Conservation (phyloP, 2,888 invertebrate genomes). For the Luperina testacea region DNA sequence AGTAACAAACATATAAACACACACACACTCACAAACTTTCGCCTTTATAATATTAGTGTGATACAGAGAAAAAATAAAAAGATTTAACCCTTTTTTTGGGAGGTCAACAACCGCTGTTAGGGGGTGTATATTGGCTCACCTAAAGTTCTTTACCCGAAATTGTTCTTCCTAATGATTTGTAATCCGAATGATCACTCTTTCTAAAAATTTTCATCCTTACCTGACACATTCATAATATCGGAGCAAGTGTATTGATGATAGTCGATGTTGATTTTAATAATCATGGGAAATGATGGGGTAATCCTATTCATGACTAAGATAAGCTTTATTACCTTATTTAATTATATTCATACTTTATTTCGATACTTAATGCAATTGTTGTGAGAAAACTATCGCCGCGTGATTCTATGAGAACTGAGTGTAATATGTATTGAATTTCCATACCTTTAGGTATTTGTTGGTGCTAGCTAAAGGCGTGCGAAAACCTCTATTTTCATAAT, state of each 20-base stretch:
- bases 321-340: not conserved
- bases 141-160: too few species aligned
- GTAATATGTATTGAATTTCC: not conserved
- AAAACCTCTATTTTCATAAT: not conserved
- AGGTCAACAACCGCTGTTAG: too few species aligned
- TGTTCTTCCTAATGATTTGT: too few species aligned
- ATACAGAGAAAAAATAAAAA: too few species aligned
- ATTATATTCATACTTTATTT: not conserved
- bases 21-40: too few species aligned
- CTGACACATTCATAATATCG: not conserved
- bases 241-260: not conserved
- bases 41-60: too few species aligned
- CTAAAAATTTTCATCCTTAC: too few species aligned
- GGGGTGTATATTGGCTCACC: too few species aligned
- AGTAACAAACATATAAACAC: too few species aligned
- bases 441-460: not conserved
- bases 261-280: too few species aligned
- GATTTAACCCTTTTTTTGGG: too few species aligned
- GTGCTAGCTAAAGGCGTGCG: not conserved
- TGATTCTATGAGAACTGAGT: not conserved
- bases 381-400: slow-evolving; percentile 1
- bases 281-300: not conserved
- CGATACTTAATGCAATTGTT: not conserved
- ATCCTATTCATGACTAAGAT: not conserved
- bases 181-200: too few species aligned